Evolutionary conservation across 2,797 vertebrate species (phyloP), one percentile per base, ranked within the genome.

Genomic region (Aphelocoma californica): DNA sequence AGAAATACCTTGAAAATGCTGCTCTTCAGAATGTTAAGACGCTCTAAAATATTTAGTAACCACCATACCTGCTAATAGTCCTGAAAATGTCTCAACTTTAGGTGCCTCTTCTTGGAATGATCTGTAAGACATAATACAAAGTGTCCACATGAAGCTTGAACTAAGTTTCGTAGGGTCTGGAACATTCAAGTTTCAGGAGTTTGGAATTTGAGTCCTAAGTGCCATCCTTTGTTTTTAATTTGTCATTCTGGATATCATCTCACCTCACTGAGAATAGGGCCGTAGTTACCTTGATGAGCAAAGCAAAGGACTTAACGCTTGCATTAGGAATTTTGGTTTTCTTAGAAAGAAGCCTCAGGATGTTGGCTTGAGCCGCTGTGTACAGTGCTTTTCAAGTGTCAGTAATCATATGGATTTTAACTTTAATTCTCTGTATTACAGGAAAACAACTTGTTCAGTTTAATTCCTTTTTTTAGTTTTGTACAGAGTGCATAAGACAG

Each of bases 401-500:
- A 47, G 21, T 24, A 42, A 2, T 47, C 38, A 5, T 18, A 10
- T 0, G 10, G 47, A 44, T 32, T 53, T 66, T 34, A 51, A 42
- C 17, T 26, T 40, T 5, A 34, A 12, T 71, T 72, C 26, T 45
- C 15, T 62, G 2, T 54, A 9, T 53, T 51, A 19, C 44, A 53
- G 23, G 29, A 72, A 72, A 91, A 14, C n/a, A 75, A 29, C 21
- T 3, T 26, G 8, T 65, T 75, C 12, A 1, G 11, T 88, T 58
- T 28, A 38, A 50, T 79, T 1, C 0, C 8, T 26, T 25, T 36
- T 36, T 79, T n/a, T 26, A 32, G 34, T 60, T 79, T 67, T 57
- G 13, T 58, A 20, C 8, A 36, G 60, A 5, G 11, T n/a, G 7
- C 0, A 0, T 23, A 57, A 80, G 36, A 74, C 3, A 23, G 44